phyloP scores from a whole-genome alignment of 2,888 invertebrate genomes.

The Aquatica leii region DNA sequence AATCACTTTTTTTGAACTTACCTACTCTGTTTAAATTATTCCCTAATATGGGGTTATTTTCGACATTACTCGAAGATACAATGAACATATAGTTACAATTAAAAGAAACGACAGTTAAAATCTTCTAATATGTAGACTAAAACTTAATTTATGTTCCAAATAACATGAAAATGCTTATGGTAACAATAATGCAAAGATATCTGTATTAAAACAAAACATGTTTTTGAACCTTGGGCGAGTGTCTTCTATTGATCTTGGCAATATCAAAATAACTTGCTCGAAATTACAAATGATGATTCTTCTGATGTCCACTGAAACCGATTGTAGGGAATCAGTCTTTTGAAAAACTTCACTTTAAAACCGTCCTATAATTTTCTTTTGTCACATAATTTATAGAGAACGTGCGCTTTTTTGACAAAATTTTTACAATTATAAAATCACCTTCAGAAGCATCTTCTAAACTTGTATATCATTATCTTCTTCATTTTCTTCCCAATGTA shows the following conservation, averaged over 20 bases:
- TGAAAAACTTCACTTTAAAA: background rate
- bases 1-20: no score
- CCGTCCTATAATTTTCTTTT: background rate
- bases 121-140: no score
- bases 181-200: background rate
- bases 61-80: no score
- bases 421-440: background rate
- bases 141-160: no score
- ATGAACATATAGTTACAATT: no score
- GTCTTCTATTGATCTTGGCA: background rate
- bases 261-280: background rate
- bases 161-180: background rate
- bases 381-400: background rate
- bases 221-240: slow-evolving; percentile 1
- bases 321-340: slow-evolving; percentile 1
- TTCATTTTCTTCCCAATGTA: background rate
- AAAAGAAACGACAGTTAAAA: no score
- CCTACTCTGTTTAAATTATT: no score
- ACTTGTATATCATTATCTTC: background rate
- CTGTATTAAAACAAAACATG: slow-evolving; percentile 2
- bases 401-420: background rate
- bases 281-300: no score
- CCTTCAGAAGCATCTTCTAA: background rate
- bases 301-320: background rate
- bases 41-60: no score